Evolutionary conservation across 2,888 invertebrate species (phyloP).

Genomic region (Pyrrhosoma nymphula): DNA sequence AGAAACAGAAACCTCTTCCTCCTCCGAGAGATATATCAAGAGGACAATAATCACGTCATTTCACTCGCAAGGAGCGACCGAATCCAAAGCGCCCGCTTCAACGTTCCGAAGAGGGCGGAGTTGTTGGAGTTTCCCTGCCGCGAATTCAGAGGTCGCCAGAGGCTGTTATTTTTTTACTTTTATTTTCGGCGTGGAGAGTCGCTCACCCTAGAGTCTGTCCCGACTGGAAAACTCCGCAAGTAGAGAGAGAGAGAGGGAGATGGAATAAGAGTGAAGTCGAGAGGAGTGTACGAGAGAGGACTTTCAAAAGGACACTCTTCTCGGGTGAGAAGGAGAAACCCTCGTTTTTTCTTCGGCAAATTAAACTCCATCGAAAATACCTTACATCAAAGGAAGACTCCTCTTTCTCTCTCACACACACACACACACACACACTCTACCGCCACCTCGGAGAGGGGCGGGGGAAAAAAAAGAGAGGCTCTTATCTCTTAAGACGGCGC

Average conservation of each 20-base stretch:
- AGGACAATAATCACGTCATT: neutral
- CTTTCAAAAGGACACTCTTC: constrained; percentile 3
- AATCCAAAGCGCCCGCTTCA: neutral
- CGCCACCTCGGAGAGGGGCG: neutral
- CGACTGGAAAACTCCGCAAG: neutral
- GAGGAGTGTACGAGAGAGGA: neutral
- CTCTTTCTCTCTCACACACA: neutral
- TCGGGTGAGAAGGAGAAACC: neutral
- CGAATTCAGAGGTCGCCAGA: neutral
- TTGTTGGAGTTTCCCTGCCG: neutral
- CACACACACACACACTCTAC: neutral
- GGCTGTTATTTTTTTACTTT: neutral
- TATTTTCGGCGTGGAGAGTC: too few relatives aligned
- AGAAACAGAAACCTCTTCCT: neutral
- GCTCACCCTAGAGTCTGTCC: neutral
- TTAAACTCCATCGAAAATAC: constrained; percentile 18
- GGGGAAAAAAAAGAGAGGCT: neutral
- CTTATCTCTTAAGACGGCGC: neutral
- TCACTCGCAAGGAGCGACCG: neutral
- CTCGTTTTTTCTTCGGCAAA: constrained; percentile 18
- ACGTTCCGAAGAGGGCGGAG: neutral
- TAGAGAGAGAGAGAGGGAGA: neutral
- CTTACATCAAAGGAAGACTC: neutral
- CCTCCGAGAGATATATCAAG: neutral
- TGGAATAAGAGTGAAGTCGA: neutral